These are phyloP conservation scores for Speoplatyrhinus poulsoni DNA, from an alignment of 2,113 vertebrate species.

Conservation along the genomic window DNA sequence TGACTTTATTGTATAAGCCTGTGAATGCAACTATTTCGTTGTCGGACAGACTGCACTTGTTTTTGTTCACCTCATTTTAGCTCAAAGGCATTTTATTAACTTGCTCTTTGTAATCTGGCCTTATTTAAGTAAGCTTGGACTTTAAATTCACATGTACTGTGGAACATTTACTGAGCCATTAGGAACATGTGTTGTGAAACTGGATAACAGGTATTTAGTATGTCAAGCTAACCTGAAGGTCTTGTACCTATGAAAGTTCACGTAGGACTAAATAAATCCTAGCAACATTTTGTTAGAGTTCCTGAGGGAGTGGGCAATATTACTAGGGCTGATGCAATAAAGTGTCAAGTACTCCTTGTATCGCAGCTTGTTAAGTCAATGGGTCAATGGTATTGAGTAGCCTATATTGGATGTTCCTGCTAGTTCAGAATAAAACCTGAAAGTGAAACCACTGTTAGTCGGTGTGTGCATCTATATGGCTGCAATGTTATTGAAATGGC, in stretches of 20 bases:
- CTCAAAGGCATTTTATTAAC: constrained; percentile 13
- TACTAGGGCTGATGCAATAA: constrained; percentile 69
- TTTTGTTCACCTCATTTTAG: constrained; percentile 6
- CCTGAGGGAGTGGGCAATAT: constrained; percentile 29
- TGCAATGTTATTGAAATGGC: not conserved
- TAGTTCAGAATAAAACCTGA: too few species aligned
- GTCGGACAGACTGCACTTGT: too few species aligned
- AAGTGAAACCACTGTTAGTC: not conserved
- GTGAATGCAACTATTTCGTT: not conserved
- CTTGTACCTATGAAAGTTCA: not conserved
- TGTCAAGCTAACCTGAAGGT: too few species aligned
- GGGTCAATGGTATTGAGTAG: not conserved
- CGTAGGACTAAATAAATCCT: constrained; percentile 7
- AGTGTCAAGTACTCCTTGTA: constrained; percentile 37
- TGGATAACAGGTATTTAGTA: constrained; percentile 31
- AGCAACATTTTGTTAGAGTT: constrained; percentile 28
- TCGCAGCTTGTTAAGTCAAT: constrained; percentile 14
- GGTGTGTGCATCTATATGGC: not conserved
- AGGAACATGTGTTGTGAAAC: constrained; percentile 21
- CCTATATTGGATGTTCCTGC: not conserved
- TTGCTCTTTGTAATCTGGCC: constrained; percentile 50
- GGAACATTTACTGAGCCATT: constrained; percentile 32
- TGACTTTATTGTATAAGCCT: constrained; percentile 18
- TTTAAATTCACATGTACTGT: constrained; percentile 3
- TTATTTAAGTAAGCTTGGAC: constrained; percentile 23